phyloP scores from a whole-genome alignment of 2,888 invertebrate species.

The Hirtodrosophila cameraria region DNA sequence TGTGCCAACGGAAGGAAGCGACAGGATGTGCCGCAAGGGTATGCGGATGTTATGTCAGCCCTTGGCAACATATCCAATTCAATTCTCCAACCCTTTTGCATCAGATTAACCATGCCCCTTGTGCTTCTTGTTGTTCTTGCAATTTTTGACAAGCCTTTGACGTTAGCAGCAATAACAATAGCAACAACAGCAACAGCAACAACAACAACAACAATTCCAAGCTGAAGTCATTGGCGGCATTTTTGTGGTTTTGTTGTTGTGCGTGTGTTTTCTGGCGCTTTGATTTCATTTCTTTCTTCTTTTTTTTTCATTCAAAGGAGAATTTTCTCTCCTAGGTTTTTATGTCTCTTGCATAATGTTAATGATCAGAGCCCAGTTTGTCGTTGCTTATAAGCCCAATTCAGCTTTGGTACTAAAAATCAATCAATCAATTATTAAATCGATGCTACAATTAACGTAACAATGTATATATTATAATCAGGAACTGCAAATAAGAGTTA shows the following conservation, averaged over 20 bases:
- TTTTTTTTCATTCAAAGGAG: neutral
- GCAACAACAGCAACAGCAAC: constrained; percentile 13
- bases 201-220: constrained; percentile 40
- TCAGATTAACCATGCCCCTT: neutral
- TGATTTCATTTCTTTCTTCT: constrained; percentile 34
- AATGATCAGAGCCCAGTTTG: constrained; percentile 16
- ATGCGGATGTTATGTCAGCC: constrained; percentile 73
- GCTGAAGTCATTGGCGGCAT: constrained; percentile 63
- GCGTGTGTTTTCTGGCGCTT: constrained; percentile 35
- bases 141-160: constrained; percentile 50
- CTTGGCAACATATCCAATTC: constrained; percentile 32
- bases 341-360: neutral
- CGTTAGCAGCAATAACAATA: constrained; percentile 19
- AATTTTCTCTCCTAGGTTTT: neutral
- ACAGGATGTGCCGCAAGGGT: constrained; percentile 74
- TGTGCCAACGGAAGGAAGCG: constrained; percentile 60
- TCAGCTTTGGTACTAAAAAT: neutral
- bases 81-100: constrained; percentile 14
- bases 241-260: constrained; percentile 66
- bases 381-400: neutral
- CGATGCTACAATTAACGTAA: too few species aligned
- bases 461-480: too few species aligned
- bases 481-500: too few species aligned
- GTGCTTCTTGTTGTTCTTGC: constrained; percentile 28
- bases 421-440: too few species aligned